Conservation (phyloP, 2,113 vertebrate genomes). For the Chelonoidis abingdonii region DNA sequence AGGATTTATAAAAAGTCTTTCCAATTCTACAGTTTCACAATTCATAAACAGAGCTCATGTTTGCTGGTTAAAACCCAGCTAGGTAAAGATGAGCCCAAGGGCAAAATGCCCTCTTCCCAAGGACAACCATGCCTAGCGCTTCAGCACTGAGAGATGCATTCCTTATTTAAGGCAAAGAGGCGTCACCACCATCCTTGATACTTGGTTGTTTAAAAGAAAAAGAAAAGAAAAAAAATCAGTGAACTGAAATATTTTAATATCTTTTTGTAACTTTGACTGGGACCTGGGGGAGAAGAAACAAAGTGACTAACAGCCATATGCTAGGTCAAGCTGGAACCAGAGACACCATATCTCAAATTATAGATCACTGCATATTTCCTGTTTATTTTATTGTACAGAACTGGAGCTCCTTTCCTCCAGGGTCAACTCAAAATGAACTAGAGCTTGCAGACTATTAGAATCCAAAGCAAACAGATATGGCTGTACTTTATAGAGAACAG, state of each 20-base stretch:
- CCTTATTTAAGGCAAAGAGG: neutral
- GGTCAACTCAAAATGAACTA: neutral
- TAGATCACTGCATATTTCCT: neutral
- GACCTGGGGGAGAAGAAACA: no score
- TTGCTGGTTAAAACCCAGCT: slow-evolving; percentile 43
- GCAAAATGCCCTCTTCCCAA: slow-evolving; percentile 76
- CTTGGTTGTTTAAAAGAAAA: neutral
- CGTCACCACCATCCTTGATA: neutral
- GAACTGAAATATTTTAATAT: neutral
- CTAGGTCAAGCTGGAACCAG: neutral
- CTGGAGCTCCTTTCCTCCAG: neutral
- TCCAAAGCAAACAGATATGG: neutral
- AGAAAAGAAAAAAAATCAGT: neutral
- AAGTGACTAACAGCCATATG: neutral
- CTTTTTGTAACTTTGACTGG: neutral
- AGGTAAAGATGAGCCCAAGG: slow-evolving; percentile 73
- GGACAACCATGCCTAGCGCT: slow-evolving; percentile 51
- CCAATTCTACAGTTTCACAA: neutral
- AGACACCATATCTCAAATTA: no score
- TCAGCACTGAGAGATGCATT: neutral
- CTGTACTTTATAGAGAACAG: neutral
- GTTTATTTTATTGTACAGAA: neutral
- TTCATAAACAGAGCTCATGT: neutral
- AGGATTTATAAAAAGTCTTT: neutral
- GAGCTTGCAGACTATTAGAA: neutral